These are phyloP conservation scores for Onthophagus taurus DNA, from an alignment of 1,140 invertebrate genomes.

Conservation along the genomic window DNA sequence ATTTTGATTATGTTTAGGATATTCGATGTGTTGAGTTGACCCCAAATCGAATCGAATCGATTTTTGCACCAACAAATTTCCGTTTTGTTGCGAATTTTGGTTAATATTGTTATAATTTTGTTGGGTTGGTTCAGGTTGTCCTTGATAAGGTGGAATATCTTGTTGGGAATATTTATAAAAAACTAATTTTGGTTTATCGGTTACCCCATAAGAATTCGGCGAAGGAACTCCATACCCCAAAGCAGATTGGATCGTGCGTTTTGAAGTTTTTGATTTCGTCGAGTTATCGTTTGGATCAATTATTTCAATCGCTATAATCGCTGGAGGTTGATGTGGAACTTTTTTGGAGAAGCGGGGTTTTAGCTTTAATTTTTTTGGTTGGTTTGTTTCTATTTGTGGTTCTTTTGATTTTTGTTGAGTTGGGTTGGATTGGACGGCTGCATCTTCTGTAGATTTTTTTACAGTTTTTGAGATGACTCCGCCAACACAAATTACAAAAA, in stretches of 20 bases:
- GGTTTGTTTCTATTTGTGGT: slow-evolving; percentile 1
- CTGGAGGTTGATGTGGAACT: slow-evolving; percentile 37
- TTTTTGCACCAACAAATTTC: slow-evolving; percentile 15
- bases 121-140: slow-evolving; percentile 6
- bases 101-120: slow-evolving; percentile 3
- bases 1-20: background rate
- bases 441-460: background rate
- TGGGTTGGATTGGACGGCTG: background rate
- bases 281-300: slow-evolving; percentile 40
- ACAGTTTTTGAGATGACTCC: background rate
- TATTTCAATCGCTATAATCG: slow-evolving; percentile 49
- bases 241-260: slow-evolving; percentile 47
- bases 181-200: slow-evolving; percentile 41
- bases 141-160: slow-evolving; percentile 40
- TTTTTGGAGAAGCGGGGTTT: slow-evolving; percentile 8
- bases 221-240: slow-evolving; percentile 45
- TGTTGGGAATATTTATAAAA: slow-evolving; percentile 51
- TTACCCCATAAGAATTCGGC: slow-evolving; percentile 22
- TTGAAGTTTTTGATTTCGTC: slow-evolving; percentile 38
- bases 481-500: background rate
- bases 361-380: background rate
- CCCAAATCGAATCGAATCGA: slow-evolving; percentile 18
- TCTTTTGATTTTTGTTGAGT: background rate
- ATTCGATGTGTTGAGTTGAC: slow-evolving; percentile 2
- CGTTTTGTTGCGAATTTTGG: background rate